Evolutionary conservation across 2,888 invertebrate genomes (phyloP).

Genomic region (Tholera decimalis): DNA sequence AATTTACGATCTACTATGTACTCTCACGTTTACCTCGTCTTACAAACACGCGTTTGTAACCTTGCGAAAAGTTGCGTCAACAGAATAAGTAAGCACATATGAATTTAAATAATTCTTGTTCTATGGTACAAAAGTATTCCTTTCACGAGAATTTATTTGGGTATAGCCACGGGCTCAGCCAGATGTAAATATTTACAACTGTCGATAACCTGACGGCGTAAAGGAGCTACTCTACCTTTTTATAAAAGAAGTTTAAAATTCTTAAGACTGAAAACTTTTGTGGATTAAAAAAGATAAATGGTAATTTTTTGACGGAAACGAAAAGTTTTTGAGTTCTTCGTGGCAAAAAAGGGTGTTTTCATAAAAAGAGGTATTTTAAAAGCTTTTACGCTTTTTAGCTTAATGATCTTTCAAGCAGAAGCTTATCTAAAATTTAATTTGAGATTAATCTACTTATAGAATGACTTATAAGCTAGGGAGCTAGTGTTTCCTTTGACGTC

Average conservation of each 20-base stretch:
- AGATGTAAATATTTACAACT: constrained; percentile 36
- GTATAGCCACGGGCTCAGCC: neutral
- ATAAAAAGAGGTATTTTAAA: constrained; percentile 12
- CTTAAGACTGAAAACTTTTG: constrained; percentile 37
- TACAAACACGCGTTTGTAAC: too few species aligned
- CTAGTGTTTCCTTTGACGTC: too few species aligned
- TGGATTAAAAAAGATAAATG: constrained; percentile 54
- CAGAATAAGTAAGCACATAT: neutral
- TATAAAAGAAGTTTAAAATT: constrained; percentile 33
- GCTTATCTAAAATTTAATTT: neutral
- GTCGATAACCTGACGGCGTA: constrained; percentile 17
- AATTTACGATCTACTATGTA: too few species aligned
- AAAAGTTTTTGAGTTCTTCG: constrained; percentile 41
- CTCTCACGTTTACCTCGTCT: neutral
- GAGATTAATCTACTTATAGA: neutral
- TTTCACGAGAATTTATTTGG: neutral
- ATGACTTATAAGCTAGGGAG: too few species aligned
- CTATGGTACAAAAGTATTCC: neutral
- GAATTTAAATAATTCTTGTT: neutral
- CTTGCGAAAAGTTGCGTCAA: too few species aligned
- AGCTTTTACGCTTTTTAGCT: constrained; percentile 4
- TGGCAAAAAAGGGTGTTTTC: constrained; percentile 20
- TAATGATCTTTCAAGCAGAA: constrained; percentile 7
- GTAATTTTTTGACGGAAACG: constrained; percentile 35
- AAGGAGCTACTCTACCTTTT: constrained; percentile 7